These are phyloP conservation scores for Pseudorectes ferrugineus DNA, from an alignment of 2,113 vertebrate species.

Conservation along the genomic window DNA sequence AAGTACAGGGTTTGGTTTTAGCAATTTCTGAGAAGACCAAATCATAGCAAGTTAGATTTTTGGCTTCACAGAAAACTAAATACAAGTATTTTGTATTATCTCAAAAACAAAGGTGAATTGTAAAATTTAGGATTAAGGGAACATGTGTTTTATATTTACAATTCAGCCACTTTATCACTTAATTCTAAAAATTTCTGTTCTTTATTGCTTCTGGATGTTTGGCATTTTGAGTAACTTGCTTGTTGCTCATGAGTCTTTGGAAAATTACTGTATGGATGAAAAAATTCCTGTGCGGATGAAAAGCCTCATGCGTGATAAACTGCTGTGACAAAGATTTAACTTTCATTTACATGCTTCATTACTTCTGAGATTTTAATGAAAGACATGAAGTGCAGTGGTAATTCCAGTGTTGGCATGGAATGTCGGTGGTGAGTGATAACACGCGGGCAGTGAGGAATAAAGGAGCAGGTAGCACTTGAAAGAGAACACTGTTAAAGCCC, in stretches of 20 bases:
- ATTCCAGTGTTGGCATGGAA: neutral
- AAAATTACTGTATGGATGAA: constrained; percentile 9
- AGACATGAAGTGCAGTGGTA: neutral
- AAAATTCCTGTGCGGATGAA: neutral
- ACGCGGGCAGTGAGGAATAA: neutral
- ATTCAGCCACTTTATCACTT: neutral
- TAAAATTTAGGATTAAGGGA: neutral
- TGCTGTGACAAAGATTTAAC: constrained; percentile 35
- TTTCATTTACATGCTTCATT: constrained; percentile 42
- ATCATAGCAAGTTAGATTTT: neutral
- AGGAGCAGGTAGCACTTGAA: neutral
- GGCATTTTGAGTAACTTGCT: constrained; percentile 1
- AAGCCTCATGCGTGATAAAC: neutral
- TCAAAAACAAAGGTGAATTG: neutral
- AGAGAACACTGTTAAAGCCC: neutral
- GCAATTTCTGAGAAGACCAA: neutral
- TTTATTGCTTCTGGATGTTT: neutral
- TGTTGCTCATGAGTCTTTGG: neutral
- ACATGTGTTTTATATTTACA: neutral
- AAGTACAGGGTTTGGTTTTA: neutral
- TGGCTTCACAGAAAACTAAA: neutral
- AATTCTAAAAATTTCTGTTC: neutral
- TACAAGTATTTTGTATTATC: neutral
- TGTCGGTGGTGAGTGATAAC: neutral
- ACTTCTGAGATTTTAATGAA: neutral